Conservation (phyloP, 2,797 vertebrate genomes). For the Sebastes matsubarae region DNA sequence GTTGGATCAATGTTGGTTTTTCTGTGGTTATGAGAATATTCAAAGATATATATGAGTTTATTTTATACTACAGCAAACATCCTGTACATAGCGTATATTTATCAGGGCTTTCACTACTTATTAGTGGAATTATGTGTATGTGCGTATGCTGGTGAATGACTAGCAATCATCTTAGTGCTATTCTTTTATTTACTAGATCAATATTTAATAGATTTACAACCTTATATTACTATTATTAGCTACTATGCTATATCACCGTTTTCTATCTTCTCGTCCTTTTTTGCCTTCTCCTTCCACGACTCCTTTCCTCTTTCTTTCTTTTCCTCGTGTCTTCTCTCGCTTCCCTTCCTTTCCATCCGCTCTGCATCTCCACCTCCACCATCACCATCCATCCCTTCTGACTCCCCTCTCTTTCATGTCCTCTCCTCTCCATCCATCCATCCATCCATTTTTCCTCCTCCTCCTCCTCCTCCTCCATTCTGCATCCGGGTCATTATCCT, state of each 20-base stretch:
- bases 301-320: neutral
- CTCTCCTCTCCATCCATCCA: neutral
- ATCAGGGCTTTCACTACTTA: neutral
- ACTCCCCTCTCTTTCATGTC: neutral
- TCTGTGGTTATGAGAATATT: neutral
- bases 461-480: conserved; percentile 8
- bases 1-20: neutral
- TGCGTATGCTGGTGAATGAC: neutral
- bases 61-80: neutral
- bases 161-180: neutral
- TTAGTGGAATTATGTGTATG: neutral
- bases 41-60: neutral
- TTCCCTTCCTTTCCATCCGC: neutral
- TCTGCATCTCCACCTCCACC: neutral
- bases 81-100: neutral
- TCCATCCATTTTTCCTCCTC: neutral
- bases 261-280: too few relatives aligned
- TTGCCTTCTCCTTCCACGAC: neutral
- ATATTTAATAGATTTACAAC: neutral
- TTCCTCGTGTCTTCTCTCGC: neutral
- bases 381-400: neutral
- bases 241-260: neutral
- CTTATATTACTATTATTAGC: neutral
- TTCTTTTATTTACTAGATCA: neutral
- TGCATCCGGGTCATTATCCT: conserved; percentile 46